Conservation (phyloP, 2,797 vertebrate species). For the Pteropus rufus region DNA sequence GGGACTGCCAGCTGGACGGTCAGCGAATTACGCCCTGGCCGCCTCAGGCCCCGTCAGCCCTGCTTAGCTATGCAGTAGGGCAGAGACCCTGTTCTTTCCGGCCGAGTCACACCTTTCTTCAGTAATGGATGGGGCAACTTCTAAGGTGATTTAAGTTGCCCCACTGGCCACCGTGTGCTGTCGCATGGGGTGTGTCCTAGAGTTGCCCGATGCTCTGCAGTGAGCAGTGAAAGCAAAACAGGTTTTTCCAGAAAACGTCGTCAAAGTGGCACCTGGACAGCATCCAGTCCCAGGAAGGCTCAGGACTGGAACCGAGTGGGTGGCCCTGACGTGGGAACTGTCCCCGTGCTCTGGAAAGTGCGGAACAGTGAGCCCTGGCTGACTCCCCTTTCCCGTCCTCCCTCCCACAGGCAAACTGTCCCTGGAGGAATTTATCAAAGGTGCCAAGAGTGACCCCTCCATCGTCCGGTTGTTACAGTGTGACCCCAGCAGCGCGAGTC, state of each 20-base stretch:
- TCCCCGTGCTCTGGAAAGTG: accelerated
- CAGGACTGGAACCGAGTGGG: background rate
- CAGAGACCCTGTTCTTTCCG: background rate
- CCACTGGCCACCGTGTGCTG: accelerated
- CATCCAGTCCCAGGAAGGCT: background rate
- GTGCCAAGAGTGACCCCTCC: conserved; percentile 92
- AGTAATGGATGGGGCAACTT: background rate
- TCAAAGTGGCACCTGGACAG: no score
- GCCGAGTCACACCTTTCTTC: background rate
- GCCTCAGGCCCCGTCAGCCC: background rate
- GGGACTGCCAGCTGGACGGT: accelerated
- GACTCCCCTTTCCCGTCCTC: accelerated
- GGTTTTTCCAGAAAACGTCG: background rate
- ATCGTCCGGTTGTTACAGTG: conserved; percentile 91
- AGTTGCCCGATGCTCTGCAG: accelerated
- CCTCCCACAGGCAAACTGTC: conserved; percentile 86
- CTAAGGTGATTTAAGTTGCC: no score
- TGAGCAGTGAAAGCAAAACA: background rate
- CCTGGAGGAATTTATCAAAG: conserved; percentile 92
- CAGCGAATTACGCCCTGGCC: background rate
- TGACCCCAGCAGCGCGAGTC: conserved; percentile 89
- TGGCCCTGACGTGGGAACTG: accelerated
- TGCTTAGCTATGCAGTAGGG: accelerated
- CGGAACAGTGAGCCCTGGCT: accelerated
- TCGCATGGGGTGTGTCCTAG: no score